These are phyloP conservation scores for Bungarus multicinctus DNA, from an alignment of 2,113 vertebrate species.

Conservation along the genomic window DNA sequence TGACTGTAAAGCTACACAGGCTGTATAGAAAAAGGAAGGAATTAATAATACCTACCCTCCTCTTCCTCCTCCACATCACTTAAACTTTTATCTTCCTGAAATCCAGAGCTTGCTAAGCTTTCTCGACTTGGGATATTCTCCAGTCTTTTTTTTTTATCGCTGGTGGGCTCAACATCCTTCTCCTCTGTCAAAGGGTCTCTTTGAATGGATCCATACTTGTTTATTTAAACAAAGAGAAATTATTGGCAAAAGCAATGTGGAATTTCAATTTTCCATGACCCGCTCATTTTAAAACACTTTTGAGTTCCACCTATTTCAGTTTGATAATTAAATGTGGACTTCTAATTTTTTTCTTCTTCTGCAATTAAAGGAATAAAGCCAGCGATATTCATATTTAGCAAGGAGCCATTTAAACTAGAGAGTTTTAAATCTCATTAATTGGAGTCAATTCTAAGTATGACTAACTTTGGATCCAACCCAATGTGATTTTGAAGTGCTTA, in stretches of 20 bases:
- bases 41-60: constrained; percentile 75
- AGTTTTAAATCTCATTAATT: not conserved
- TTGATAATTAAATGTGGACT: not conserved
- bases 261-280: not conserved
- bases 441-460: not conserved
- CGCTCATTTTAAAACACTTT: not conserved
- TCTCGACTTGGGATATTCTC: constrained; percentile 70
- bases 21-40: constrained; percentile 69
- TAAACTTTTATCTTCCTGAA: constrained; percentile 77
- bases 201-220: constrained; percentile 66
- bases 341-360: too few relatives aligned
- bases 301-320: not conserved
- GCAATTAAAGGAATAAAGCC: not conserved
- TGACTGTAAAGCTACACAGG: constrained; percentile 70
- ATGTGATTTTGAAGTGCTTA: not conserved
- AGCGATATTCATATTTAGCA: not conserved
- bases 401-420: not conserved
- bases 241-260: not conserved
- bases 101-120: constrained; percentile 72
- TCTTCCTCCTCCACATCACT: constrained; percentile 74
- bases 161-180: constrained; percentile 48
- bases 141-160: constrained; percentile 62
- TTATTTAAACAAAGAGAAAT: constrained; percentile 29
- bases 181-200: constrained; percentile 60
- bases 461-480: not conserved